Evolutionary conservation across 1,140 invertebrate species (phyloP), one percentile per base, ranked within the genome.

Genomic region (Caerostris darwini): DNA sequence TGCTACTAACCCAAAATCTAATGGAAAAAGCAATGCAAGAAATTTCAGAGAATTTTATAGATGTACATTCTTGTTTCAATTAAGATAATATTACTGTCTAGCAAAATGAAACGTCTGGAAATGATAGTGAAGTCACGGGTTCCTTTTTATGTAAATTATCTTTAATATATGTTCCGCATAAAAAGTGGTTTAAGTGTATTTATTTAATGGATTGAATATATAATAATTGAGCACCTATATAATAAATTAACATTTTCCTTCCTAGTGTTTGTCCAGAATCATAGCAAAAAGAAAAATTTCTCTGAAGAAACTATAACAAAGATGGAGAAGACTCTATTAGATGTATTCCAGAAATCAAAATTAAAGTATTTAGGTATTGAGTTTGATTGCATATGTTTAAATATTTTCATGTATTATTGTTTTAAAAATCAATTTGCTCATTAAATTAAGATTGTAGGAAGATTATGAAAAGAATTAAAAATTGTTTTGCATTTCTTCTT

Each of bases 201-300:
- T 34, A 34, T 34, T 34, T 34, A 34, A 34, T 34, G 0, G 34
- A 34, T 34, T 34, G 34, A 34, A 34, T 34, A 34, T 34, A 34
- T 34, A 34, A 34, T 34, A 34, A 34, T 34, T 34, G 34, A 34
- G 34, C 2, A 34, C 34, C 34, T 34, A 34, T 34, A 34, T 34
- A 34, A 34, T 34, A 34, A 34, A 34, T 64, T 34, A 19, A 34
- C 12, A 59, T 7, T 14, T 93, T 90, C 59, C 53, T 90, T 85
- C 67, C 95, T 92, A 95, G 96, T 98, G 54, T 97, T 98, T 95
- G 95, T 98, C 6, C 97, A 98, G 81, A 98, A 98, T 96, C 97
- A 97, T 95, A 97, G 97, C 58, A 96, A 97, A 95, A 95, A 97
- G 86, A 97, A 97, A 94, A 97, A 98, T 95, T 98, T 97, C 95